These are phyloP conservation scores for Sapajus apella DNA, from an alignment of 2,113 vertebrate species.

Conservation along the genomic window DNA sequence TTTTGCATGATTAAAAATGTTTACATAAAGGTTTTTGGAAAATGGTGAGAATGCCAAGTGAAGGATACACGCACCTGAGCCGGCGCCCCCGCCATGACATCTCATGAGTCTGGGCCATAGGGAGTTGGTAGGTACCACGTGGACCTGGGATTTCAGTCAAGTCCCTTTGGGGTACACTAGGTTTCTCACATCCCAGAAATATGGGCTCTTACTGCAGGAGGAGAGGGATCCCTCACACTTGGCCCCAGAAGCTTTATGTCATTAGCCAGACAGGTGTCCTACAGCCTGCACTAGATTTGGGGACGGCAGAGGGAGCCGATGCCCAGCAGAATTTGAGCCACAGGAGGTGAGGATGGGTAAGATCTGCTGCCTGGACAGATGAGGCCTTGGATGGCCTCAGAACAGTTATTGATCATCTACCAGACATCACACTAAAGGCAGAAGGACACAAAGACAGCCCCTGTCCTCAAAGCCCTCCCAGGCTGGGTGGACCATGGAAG, in stretches of 20 bases:
- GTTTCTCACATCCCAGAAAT: not conserved
- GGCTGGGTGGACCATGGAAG: not conserved
- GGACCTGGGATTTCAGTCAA: not conserved
- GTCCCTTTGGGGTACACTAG: rapidly evolving
- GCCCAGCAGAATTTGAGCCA: rapidly evolving
- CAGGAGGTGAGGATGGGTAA: not conserved
- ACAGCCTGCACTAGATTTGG: rapidly evolving
- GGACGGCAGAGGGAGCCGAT: not conserved
- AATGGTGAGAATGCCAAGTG: not conserved
- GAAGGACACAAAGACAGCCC: not conserved
- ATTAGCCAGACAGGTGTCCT: not conserved
- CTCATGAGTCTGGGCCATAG: not conserved
- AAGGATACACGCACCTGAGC: not conserved
- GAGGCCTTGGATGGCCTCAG: rapidly evolving
- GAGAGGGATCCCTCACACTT: not conserved
- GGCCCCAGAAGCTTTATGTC: not conserved
- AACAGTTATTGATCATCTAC: not conserved
- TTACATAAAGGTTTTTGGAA: not conserved
- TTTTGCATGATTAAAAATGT: not conserved
- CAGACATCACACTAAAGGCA: not conserved
- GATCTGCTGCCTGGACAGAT: not conserved
- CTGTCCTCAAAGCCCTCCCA: not conserved
- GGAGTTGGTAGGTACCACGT: rapidly evolving
- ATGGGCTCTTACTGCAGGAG: rapidly evolving
- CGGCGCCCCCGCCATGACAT: rapidly evolving